Percentiles rank a stretch among this genome's conserved stretches.
phyloP scores from a whole-genome alignment of 35 echinoderm and acorn worm species.

The Apostichopus californicus region DNA sequence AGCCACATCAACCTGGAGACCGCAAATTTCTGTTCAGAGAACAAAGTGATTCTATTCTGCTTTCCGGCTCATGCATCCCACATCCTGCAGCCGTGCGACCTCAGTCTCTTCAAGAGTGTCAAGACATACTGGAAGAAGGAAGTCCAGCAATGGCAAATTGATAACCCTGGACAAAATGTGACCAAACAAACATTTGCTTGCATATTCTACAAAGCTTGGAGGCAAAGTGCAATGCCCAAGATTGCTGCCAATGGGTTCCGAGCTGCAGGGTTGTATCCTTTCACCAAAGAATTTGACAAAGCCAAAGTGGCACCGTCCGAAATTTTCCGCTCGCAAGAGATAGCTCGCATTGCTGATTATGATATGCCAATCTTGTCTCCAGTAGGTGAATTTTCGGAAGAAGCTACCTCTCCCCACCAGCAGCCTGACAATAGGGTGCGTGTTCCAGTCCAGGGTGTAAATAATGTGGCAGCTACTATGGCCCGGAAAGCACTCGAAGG shows the following conservation, averaged over 20 bases:
- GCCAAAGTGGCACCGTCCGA: conserved; percentile 36
- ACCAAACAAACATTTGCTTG: conserved; percentile 58
- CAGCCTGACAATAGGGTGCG: background rate
- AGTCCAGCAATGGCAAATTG: conserved; percentile 51
- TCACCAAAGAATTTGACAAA: conserved; percentile 36
- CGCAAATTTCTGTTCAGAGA: conserved; percentile 58
- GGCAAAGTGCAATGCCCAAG: conserved; percentile 29
- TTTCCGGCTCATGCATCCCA: conserved; percentile 61
- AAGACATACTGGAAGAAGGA: conserved; percentile 59
- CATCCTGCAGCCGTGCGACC: conserved; percentile 74
- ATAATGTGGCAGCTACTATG: background rate
- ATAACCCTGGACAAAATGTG: conserved; percentile 57
- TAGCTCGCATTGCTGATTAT: background rate
- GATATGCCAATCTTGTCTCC: conserved; percentile 24
- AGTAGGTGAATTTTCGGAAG: background rate
- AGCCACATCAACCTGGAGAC: conserved; percentile 66
- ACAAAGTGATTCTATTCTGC: conserved; percentile 58
- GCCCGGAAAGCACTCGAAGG: conserved; percentile 39
- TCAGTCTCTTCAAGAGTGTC: conserved; percentile 59
- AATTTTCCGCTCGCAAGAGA: conserved; percentile 7
- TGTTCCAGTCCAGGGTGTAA: background rate
- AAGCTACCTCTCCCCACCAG: background rate
- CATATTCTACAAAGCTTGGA: conserved; percentile 60
- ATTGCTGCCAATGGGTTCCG: conserved; percentile 43
- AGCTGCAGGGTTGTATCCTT: conserved; percentile 61